phyloP scores from a whole-genome alignment of 2,888 invertebrate species.

The Himalopsyche kuldschensis region DNA sequence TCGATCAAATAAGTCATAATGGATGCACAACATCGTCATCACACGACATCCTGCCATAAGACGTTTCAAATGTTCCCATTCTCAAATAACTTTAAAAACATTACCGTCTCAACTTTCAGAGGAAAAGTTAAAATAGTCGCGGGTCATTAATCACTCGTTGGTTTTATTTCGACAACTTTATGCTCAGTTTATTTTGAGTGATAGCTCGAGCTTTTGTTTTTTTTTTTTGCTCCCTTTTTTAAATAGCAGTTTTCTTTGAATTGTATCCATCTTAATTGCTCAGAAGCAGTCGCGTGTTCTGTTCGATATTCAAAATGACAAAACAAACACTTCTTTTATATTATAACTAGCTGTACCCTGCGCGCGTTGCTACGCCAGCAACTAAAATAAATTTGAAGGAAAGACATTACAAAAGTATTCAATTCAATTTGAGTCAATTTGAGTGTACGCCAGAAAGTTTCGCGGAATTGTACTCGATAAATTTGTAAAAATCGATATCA shows the following conservation, averaged over 20 bases:
- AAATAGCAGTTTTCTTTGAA: neutral
- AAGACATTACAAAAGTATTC: too few species aligned
- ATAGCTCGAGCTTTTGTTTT: neutral
- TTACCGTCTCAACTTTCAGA: neutral
- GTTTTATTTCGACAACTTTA: neutral
- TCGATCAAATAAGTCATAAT: too few species aligned
- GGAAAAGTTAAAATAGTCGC: neutral
- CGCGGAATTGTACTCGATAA: too few species aligned
- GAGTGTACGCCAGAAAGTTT: too few species aligned
- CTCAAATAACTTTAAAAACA: neutral
- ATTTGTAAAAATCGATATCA: too few species aligned
- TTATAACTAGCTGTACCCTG: too few species aligned
- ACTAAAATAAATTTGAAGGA: too few species aligned
- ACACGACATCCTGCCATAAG: neutral
- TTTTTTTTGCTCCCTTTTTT: neutral
- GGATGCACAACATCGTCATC: too few species aligned
- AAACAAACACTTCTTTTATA: neutral
- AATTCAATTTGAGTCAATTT: too few species aligned
- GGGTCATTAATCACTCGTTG: neutral
- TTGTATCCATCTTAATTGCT: neutral
- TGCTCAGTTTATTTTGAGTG: slow-evolving; percentile 3
- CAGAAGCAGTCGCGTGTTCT: too few species aligned
- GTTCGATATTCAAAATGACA: too few species aligned
- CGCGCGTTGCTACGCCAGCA: too few species aligned
- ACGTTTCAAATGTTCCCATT: neutral